Evolutionary conservation across 2,113 vertebrate genomes (phyloP).

Genomic region (Camelus dromedarius): DNA sequence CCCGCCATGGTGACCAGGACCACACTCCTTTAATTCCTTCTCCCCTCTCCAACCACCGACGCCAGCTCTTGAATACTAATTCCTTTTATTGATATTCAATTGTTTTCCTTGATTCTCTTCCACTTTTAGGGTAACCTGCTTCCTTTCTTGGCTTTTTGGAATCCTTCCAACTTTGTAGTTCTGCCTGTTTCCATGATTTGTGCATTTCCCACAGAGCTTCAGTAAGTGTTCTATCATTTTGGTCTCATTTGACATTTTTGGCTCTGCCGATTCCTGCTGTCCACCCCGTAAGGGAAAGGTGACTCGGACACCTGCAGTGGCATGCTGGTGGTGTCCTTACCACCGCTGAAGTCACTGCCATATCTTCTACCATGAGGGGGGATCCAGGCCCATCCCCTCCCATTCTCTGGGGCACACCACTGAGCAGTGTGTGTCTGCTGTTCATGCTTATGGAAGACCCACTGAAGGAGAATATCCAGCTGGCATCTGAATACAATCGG

Average conservation of each 20-base stretch:
- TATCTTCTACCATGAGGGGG: background rate
- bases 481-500: background rate
- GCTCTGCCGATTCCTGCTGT: background rate
- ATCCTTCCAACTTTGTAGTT: background rate
- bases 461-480: background rate
- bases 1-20: background rate
- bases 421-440: background rate
- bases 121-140: background rate
- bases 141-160: background rate
- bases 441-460: background rate
- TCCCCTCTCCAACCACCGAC: rapidly evolving
- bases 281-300: background rate
- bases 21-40: background rate
- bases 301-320: no score
- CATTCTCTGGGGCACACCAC: background rate
- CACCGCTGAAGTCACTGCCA: background rate
- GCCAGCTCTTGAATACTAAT: background rate
- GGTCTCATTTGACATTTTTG: background rate
- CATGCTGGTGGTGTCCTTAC: background rate
- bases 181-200: background rate
- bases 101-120: background rate
- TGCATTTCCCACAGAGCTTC: background rate
- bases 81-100: background rate
- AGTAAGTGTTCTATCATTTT: background rate
- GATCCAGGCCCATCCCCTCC: background rate